A percentile compares a stretch with the other conserved stretches of the same genome.
Conservation (phyloP, 1,140 invertebrate species). For the Bombus terrestris region DNA sequence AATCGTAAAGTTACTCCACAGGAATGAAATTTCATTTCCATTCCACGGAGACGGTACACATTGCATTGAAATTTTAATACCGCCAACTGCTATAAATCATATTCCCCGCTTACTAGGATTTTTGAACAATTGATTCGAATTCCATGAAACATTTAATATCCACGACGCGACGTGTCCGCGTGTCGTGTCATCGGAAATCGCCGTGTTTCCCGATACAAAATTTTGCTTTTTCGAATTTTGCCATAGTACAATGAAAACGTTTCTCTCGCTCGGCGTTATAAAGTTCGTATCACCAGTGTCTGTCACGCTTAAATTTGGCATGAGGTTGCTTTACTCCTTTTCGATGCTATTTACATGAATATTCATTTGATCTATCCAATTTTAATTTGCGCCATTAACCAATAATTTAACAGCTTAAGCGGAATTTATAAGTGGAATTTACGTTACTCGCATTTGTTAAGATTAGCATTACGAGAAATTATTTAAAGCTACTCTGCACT, state of each 20-base stretch:
- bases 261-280: too few relatives aligned
- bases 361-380: neutral
- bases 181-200: neutral
- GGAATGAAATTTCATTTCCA: constrained; percentile 28
- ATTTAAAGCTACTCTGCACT: neutral
- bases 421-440: neutral
- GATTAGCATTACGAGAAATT: neutral
- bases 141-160: constrained; percentile 34
- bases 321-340: neutral
- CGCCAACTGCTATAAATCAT: constrained; percentile 34
- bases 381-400: neutral
- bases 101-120: constrained; percentile 15
- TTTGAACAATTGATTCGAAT: constrained; percentile 21
- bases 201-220: neutral
- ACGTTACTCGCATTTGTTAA: neutral
- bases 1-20: constrained; percentile 18
- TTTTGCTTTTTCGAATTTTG: neutral
- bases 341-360: neutral
- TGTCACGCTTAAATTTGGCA: neutral
- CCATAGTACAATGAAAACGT: neutral
- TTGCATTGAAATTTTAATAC: constrained; percentile 40
- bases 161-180: neutral
- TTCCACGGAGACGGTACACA: neutral
- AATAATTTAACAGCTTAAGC: neutral
- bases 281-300: too few relatives aligned